phyloP scores from a whole-genome alignment of 2,797 vertebrate species.

The Chrosomus eos region DNA sequence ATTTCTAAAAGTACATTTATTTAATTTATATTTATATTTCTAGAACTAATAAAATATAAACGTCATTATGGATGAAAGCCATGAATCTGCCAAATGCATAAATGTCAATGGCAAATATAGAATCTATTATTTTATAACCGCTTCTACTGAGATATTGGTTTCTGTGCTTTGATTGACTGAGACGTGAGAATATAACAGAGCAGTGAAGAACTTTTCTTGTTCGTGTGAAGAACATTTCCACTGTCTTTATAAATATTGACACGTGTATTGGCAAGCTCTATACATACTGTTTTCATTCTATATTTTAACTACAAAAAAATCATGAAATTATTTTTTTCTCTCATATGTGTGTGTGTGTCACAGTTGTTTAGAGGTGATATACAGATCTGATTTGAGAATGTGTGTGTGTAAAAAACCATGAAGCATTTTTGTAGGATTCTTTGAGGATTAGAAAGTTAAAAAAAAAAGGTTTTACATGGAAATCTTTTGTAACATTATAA shows the following conservation, averaged over 20 bases:
- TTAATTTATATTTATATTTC: too few relatives aligned
- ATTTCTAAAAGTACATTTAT: too few relatives aligned
- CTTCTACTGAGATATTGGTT: not conserved
- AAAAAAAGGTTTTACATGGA: not conserved
- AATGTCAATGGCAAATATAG: constrained; percentile 2
- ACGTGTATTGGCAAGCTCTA: not conserved
- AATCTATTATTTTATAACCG: not conserved
- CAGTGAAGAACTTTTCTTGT: too few relatives aligned
- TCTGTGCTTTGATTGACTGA: not conserved
- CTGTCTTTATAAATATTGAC: not conserved
- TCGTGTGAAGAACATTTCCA: not conserved
- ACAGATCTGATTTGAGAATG: too few relatives aligned
- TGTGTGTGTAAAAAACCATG: too few relatives aligned
- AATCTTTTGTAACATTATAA: not conserved
- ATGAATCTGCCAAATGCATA: not conserved
- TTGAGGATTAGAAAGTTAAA: not conserved
- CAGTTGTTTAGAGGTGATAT: too few relatives aligned
- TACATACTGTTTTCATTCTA: too few relatives aligned
- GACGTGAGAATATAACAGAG: not conserved
- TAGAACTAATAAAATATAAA: not conserved
- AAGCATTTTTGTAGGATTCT: not conserved
- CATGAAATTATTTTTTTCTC: too few relatives aligned
- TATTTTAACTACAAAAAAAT: too few relatives aligned
- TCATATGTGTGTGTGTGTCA: not conserved
- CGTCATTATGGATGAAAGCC: not conserved